Percentiles rank a stretch among this genome's conserved stretches.
Conservation (phyloP, 2,797 vertebrate species). For the Epinephelus awoara region DNA sequence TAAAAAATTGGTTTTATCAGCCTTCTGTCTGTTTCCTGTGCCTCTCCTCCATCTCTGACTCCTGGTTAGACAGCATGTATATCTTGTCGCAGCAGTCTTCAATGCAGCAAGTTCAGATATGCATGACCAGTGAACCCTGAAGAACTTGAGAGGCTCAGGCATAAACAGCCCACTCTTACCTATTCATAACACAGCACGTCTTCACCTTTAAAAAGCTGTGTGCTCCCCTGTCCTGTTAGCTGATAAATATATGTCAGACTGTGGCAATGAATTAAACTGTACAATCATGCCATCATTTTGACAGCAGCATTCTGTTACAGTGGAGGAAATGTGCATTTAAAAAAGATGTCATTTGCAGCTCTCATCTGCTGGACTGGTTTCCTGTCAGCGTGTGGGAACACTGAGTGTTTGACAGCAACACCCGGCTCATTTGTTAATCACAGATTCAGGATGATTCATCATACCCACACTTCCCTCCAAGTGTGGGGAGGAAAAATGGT, state of each 20-base stretch:
- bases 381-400: slow-evolving; percentile 56
- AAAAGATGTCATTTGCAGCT: slow-evolving; percentile 23
- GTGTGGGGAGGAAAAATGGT: slow-evolving; percentile 50
- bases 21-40: not conserved
- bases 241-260: not conserved
- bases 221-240: not conserved
- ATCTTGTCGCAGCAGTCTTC: slow-evolving; percentile 59
- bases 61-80: slow-evolving; percentile 24
- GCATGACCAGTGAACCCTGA: slow-evolving; percentile 66
- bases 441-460: slow-evolving; percentile 74
- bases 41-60: slow-evolving; percentile 4
- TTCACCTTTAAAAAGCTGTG: slow-evolving; percentile 25
- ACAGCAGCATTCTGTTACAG: not conserved
- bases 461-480: slow-evolving; percentile 60
- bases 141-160: slow-evolving; percentile 55
- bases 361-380: slow-evolving; percentile 27
- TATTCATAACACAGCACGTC: slow-evolving; percentile 41
- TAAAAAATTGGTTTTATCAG: not conserved
- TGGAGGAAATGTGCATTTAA: slow-evolving; percentile 3
- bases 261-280: not conserved
- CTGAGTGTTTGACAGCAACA: slow-evolving; percentile 61
- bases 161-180: slow-evolving; percentile 29
- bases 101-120: slow-evolving; percentile 75
- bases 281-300: not conserved
- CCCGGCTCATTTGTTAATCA: slow-evolving; percentile 62